Evolutionary conservation across 2,797 vertebrate species (phyloP).

Genomic region (Todus mexicanus): DNA sequence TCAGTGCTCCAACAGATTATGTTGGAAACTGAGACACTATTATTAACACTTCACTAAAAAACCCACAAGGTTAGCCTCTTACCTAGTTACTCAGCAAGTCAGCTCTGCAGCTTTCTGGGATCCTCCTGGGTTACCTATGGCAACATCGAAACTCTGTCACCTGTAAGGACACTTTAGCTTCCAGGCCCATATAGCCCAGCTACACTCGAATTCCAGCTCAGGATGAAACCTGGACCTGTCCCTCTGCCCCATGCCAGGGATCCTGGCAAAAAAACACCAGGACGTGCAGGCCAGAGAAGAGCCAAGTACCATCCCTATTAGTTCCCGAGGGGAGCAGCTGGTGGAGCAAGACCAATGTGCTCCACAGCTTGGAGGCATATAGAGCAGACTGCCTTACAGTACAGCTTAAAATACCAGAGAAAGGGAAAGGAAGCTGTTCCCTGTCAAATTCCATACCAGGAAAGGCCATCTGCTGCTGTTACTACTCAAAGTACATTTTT

Average conservation of each 20-base stretch:
- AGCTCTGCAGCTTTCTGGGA: background rate
- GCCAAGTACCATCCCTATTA: rapidly evolving
- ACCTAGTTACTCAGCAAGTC: too few species aligned
- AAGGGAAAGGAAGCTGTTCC: background rate
- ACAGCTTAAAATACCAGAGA: background rate
- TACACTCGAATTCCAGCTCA: background rate
- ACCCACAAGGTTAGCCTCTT: too few species aligned
- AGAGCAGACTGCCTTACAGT: background rate
- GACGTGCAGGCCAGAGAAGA: background rate
- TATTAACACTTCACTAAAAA: background rate
- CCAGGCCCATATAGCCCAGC: background rate
- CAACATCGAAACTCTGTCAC: background rate
- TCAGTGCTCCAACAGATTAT: background rate
- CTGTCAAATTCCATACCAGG: rapidly evolving
- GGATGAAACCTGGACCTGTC: background rate
- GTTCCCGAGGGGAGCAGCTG: background rate
- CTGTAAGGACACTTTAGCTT: background rate
- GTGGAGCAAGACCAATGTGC: background rate
- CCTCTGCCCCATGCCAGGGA: background rate
- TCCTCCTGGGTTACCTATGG: background rate
- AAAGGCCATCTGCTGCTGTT: background rate
- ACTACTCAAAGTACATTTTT: background rate
- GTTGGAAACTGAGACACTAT: background rate
- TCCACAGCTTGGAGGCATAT: background rate
- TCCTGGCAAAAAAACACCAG: background rate